Base-by-base conservation (phyloP, 2,113 vertebrate genomes). In the Lycaon pictus region DNA sequence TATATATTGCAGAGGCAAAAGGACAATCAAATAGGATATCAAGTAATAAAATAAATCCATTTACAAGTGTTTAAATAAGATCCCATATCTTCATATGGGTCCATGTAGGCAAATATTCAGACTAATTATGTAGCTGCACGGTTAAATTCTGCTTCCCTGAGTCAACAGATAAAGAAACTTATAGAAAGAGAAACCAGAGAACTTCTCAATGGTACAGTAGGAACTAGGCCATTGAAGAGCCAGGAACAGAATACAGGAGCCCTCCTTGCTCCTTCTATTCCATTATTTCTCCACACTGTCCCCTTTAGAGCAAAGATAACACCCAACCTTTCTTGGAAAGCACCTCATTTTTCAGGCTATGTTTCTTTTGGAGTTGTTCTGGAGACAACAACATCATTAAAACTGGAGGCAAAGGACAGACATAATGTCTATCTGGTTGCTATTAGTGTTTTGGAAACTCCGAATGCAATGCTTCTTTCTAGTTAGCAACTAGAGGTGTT, bases 391-490 rank as follows among this genome's bases (percentile, higher is more conserved):
- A 93, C 96, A 97, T 96, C 85, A 97, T 93, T 96, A 98, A 98
- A 92, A 65, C 96, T 85, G 88, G 95, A 93, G 80, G 88, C 62
- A 84, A 96, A 96, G 76, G 83, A 84, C 80, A 93, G 80, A 94
- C 97, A 96, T 93, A 93, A 92, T 91, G 96, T 98, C 97, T 82
- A 96, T 95, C 96, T 98, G 97, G 98, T 98, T 98, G 94, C 94
- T 97, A 95, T 95, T 95, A 97, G 97, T 98, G 86, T 95, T 97
- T 98, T 97, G 97, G 98, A 98, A 97, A 97, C 96, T 90, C 71
- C 88, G 80, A 71, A 94, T 87, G 93, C 97, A 96, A 96, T 20
- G 55, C 85, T 93, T 88, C 96, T 92, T 92, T 86, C 96, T 89
- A 92, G 90, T 97, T 98, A 98, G 95, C 97, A 98, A 98, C 92